phyloP scores from a whole-genome alignment of 1,140 invertebrate species.

The Ceratoteleas bidentatus region DNA sequence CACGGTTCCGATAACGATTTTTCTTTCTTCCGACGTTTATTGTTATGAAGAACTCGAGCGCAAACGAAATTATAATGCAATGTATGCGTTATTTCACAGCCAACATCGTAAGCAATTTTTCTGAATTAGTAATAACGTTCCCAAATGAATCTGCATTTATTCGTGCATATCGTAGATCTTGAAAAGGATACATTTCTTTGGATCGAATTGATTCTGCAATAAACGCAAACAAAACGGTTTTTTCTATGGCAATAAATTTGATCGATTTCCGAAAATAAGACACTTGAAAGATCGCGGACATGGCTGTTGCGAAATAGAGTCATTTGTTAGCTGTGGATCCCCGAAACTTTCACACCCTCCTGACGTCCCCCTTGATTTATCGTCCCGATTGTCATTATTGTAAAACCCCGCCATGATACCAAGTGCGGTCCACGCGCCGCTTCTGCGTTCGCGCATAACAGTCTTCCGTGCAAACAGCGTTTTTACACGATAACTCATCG shows the following conservation, averaged over 20 bases:
- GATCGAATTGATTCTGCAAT: too few relatives aligned
- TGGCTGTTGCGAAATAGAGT: constrained; percentile 70
- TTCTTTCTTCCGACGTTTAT: constrained; percentile 27
- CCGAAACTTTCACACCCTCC: constrained; percentile 49
- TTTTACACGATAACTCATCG: constrained; percentile 67
- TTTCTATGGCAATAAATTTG: constrained; percentile 22
- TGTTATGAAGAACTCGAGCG: constrained; percentile 10
- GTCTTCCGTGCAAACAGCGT: constrained; percentile 65
- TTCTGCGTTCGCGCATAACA: constrained; percentile 60
- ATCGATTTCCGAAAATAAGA: constrained; percentile 33
- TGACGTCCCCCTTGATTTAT: constrained; percentile 75
- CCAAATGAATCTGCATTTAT: too few relatives aligned
- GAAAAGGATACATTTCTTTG: too few relatives aligned
- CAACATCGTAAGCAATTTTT: too few relatives aligned
- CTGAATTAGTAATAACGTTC: too few relatives aligned
- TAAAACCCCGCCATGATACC: constrained; percentile 69
- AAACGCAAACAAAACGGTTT: too few relatives aligned
- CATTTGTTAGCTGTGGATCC: constrained; percentile 72
- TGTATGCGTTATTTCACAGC: too few relatives aligned
- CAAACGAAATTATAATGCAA: constrained; percentile 1
- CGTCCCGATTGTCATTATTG: constrained; percentile 75
- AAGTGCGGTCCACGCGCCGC: constrained; percentile 64
- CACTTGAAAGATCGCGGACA: constrained; percentile 67
- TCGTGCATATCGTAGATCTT: too few relatives aligned
- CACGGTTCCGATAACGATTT: constrained; percentile 38